These are phyloP conservation scores for Melinaea menophilus DNA, from an alignment of 2,888 invertebrate species.

Conservation along the genomic window DNA sequence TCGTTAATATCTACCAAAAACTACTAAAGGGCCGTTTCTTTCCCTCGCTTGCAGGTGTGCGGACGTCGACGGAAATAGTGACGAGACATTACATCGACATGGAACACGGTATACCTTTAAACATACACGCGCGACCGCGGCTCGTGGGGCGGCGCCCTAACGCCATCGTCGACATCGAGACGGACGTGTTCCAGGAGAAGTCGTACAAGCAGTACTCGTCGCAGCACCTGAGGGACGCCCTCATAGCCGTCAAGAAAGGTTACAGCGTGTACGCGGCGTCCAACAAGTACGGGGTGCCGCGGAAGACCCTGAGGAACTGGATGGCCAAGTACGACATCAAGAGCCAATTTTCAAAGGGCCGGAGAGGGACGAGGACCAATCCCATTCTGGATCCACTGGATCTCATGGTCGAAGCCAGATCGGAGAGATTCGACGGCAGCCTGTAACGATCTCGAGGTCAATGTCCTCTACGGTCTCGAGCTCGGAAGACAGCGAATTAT, in stretches of 20 bases:
- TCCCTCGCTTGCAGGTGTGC: slow-evolving; percentile 72
- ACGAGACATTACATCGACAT: slow-evolving; percentile 71
- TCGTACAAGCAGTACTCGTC: slow-evolving; percentile 75
- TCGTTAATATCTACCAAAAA: slow-evolving; percentile 24
- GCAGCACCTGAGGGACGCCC: slow-evolving; percentile 67
- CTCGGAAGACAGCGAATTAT: too few species aligned
- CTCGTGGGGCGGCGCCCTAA: slow-evolving; percentile 66
- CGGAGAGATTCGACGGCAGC: slow-evolving; percentile 53
- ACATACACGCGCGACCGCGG: slow-evolving; percentile 67
- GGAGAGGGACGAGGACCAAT: slow-evolving; percentile 59
- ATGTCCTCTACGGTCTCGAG: too few species aligned
- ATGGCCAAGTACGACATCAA: slow-evolving; percentile 78
- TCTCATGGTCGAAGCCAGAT: slow-evolving; percentile 55
- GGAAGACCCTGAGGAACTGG: slow-evolving; percentile 77
- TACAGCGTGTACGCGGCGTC: slow-evolving; percentile 77
- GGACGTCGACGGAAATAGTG: slow-evolving; percentile 71
- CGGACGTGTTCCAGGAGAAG: slow-evolving; percentile 72
- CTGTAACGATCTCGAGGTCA: slow-evolving; percentile 22
- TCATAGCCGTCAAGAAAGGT: slow-evolving; percentile 73
- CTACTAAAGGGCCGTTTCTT: slow-evolving; percentile 62
- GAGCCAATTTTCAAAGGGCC: slow-evolving; percentile 73
- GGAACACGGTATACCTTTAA: slow-evolving; percentile 67
- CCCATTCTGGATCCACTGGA: slow-evolving; percentile 65
- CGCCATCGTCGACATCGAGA: slow-evolving; percentile 69
- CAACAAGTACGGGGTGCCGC: slow-evolving; percentile 74